A percentile compares a stretch with the other conserved stretches of the same genome.
Evolutionary conservation across 2,888 invertebrate genomes (phyloP).

Genomic region (Acronicta leporina): DNA sequence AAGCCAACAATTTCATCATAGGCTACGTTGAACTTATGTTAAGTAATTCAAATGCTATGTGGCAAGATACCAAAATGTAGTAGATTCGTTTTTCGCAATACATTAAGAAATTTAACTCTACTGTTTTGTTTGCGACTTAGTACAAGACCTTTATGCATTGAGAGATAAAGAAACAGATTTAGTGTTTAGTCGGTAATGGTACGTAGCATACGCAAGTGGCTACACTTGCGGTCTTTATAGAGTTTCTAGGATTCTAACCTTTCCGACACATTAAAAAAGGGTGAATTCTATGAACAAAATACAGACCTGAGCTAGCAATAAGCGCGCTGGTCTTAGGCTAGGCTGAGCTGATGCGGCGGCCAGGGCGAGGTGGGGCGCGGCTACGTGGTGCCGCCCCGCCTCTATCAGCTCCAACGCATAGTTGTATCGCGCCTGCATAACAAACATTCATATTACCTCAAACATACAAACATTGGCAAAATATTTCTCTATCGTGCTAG

Average conservation of each 20-base stretch:
- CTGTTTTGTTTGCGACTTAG: no score
- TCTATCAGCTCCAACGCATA: conserved; percentile 61
- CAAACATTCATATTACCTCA: conserved; percentile 6
- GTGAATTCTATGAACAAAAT: background rate
- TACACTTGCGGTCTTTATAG: no score
- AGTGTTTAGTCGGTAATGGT: no score
- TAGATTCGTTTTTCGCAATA: conserved; percentile 10
- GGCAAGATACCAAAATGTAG: conserved; percentile 21
- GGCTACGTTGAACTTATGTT: conserved; percentile 8
- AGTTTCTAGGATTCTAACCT: no score
- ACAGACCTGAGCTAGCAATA: conserved; percentile 58
- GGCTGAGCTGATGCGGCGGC: conserved; percentile 63
- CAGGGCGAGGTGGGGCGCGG: conserved; percentile 71
- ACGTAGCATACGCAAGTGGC: no score
- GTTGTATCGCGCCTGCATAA: conserved; percentile 62
- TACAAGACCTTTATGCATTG: no score
- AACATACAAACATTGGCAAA: background rate
- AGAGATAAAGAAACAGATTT: no score
- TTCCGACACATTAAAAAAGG: no score
- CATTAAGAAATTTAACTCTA: background rate
- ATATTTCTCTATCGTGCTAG: background rate
- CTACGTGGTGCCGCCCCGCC: conserved; percentile 61
- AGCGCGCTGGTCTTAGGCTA: conserved; percentile 52
- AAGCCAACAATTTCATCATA: conserved; percentile 24
- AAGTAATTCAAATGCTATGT: conserved; percentile 24